Base-by-base conservation (phyloP, 2,797 vertebrate species). In the Podarcis lilfordi region DNA sequence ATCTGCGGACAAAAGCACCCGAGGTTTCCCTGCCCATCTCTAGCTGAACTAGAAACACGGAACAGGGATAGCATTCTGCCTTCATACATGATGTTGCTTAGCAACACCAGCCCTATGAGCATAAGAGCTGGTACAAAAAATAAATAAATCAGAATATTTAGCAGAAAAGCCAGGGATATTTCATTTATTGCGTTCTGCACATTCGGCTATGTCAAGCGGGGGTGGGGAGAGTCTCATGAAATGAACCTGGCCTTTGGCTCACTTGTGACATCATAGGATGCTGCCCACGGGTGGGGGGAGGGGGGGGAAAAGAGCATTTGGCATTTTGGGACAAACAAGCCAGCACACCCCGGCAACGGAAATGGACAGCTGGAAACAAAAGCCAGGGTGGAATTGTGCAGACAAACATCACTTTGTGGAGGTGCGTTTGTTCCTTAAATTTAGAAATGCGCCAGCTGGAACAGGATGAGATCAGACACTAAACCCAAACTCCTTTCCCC, bases 61-160 rank as follows among this genome's bases (percentile, higher is more conserved):
- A 0, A 50, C 79, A 85, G 75, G 35, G 64, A 27, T 69, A 86
- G 45, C 89, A 83, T 75, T 80, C 80, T 50, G 78, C 64, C 75
- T 85, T 89, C 84, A 64, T 89, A 32, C 40, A 13, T 35, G 32
- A 37, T 1, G 55, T 83, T 15, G 59, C 90, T 90, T 83, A 89
- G 90, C 89, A 87, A 90, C 82, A 80, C 64, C 23, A 55, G 83
- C 80, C 84, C 77, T 84, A 37, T 89, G 85, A 86, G 89, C 72
- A 43, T 25, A 35, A 86, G 9, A 88, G 82, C 50, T 81, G 74
- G 91, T 40, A n/a, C 35, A 88, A 92, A 81, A 81, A 88, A 92
- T 1, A 81, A 81, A 35, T 81, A 55, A 68, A 88, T 80, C 2
- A 68, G 75, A 88, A 23, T 45, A 84, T 43, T 87, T 84, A 86